Evolutionary conservation across 2,888 invertebrate species (phyloP), one percentile per base, ranked within the genome.

Genomic region (Lissonota sp.): DNA sequence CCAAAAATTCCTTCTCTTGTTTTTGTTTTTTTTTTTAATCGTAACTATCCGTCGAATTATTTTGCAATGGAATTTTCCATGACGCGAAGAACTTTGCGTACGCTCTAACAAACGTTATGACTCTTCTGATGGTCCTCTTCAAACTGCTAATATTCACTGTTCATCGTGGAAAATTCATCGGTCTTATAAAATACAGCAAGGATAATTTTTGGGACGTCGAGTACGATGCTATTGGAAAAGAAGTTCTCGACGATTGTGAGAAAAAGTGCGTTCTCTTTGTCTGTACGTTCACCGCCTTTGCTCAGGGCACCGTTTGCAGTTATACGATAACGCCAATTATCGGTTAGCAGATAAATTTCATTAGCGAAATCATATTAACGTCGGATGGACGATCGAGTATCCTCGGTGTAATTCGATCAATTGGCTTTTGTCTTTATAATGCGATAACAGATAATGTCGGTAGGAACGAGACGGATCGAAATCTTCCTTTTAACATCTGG

Each of bases 401-500:
- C 16, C 6, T 55, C 26, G 26, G 26, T 26, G 26, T 26, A 26
- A 26, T 26, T 26, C 3, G 26, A 26, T 26, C 26, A 26, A 26
- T 26, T 26, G 26, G 26, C 26, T 26, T 26, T 26, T 26, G 26
- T 58, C n/a, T 8, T 49, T 49, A 14, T 67, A 37, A 44, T 44
- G 14, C 37, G 6, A 12, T 26, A 6, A 51, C 73, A 87, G 87
- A 86, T 16, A 82, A 80, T 46, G 51, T 70, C 14, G 84, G 82
- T 8, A 82, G 40, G 51, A 87, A 88, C 39, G 80, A 66, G 14
- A 82, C 87, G 3, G 86, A 88, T 1, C 84, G 87, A 64, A 67
- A 64, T 46, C 77, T 89, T n/a, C 89, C 88, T 0, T 87, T 87
- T 58, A 86, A 83, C 57, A 60, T 89, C 39, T 85, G 85, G 84